phyloP scores from a whole-genome alignment of 2,113 vertebrate species.

The Silurus glanis region DNA sequence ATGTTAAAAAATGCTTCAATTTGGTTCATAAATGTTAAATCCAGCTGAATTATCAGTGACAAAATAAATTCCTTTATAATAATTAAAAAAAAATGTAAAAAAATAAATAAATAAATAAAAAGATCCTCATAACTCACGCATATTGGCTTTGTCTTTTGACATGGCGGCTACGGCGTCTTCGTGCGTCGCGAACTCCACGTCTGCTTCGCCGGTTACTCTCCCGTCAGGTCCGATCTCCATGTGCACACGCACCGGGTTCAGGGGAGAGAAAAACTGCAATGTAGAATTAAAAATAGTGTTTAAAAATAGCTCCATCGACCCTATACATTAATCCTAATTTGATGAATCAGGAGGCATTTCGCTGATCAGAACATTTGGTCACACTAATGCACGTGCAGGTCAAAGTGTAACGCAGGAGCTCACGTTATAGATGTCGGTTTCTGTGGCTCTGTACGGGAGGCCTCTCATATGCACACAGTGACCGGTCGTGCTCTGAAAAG shows the following conservation, averaged over 20 bases:
- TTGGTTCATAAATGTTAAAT: too few relatives aligned
- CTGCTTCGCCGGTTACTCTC: constrained; percentile 94
- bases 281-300: background rate
- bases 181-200: constrained; percentile 97
- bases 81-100: background rate
- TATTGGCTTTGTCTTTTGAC: constrained; percentile 99
- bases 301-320: background rate
- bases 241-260: constrained; percentile 96
- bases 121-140: constrained; percentile 81
- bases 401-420: constrained; percentile 55
- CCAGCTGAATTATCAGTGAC: too few relatives aligned
- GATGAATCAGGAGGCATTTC: background rate
- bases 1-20: too few relatives aligned
- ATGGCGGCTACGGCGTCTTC: constrained; percentile 98
- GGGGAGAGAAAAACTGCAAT: constrained; percentile 91
- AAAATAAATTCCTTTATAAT: too few relatives aligned
- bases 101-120: background rate
- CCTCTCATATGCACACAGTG: constrained; percentile 99
- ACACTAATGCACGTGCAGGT: background rate
- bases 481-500: constrained; percentile 96
- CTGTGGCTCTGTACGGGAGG: constrained; percentile 95
- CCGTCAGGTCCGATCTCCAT: constrained; percentile 96
- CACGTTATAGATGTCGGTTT: constrained; percentile 97
- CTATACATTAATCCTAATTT: too few relatives aligned
- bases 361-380: background rate